Base-by-base conservation (phyloP, 2,888 invertebrate genomes). In the Germaria angustata region DNA sequence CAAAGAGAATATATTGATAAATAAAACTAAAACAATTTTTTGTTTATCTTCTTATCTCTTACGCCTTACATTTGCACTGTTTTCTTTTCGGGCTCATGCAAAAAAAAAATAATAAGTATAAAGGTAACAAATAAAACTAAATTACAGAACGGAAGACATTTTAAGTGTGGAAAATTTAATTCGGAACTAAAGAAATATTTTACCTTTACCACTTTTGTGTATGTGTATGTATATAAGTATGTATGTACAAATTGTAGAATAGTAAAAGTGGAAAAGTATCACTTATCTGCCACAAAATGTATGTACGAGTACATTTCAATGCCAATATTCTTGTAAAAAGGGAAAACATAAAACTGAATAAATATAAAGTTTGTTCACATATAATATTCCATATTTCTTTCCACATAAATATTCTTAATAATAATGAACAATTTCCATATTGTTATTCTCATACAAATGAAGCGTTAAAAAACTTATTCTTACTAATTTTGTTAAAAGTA, bases 131-230 rank as follows among this genome's bases (percentile, higher is more conserved):
- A 9, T 24, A n/a, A 41, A 61, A 61, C 13, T 3, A 61, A 24
- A 41, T 61, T 24, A 59, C 22, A 11, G 39, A 34, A 36, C 44
- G 22, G 34, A 71, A 44, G 15, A 32, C 7, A n/a, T 34, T 28
- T 61, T 51, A 0, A 65, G 39, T 51, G 72, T 41, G 41, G 20
- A 72, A 72, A 73, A 44, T 66, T 79, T 72, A 79, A 68, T 57
- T 57, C 51, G 71, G 36, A 66, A 66, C 41, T 39, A 44, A 59
- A 32, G 59, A 76, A 76, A 59, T 59, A 39, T 51, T 69, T 49
- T 39, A 34, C 49, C 20, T 46, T n/a, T n/a, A n/a, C 39, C 51
- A 36, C 24, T 32, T 28, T 5, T 39, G n/a, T 11, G 13, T 36
- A 36, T 3, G n/a, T 4, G 4, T 41, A n/a, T 5, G n/a, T n/a